Conservation (phyloP, 2,113 vertebrate species). For the Leptobrachium leishanense region DNA sequence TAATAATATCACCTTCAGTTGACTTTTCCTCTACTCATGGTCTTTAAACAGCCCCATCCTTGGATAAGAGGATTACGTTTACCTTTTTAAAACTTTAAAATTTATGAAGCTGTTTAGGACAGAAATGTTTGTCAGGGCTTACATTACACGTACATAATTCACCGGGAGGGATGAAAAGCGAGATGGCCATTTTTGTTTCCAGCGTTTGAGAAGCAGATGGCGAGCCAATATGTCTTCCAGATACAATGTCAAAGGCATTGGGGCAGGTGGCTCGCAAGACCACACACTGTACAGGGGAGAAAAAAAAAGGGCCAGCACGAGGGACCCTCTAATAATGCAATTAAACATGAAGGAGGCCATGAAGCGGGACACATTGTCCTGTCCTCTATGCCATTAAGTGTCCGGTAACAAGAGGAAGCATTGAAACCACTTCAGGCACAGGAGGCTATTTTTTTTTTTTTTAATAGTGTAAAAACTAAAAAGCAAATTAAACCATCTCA, state of each 20-base stretch:
- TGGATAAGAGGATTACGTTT: too few species aligned
- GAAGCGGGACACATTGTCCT: conserved; percentile 17
- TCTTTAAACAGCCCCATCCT: too few species aligned
- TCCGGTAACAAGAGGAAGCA: too few species aligned
- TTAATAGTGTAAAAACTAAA: too few species aligned
- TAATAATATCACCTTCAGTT: too few species aligned
- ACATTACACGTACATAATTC: conserved; percentile 24
- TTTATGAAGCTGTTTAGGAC: background rate
- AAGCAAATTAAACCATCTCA: too few species aligned
- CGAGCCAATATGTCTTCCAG: conserved; percentile 31
- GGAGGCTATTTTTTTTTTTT: too few species aligned
- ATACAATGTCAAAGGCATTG: conserved; percentile 18
- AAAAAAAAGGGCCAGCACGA: too few species aligned
- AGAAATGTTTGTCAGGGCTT: conserved; percentile 19
- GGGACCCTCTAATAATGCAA: too few species aligned
- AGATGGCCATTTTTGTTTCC: conserved; percentile 4
- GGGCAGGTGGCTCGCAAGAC: background rate
- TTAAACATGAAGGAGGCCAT: background rate
- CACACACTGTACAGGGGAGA: background rate
- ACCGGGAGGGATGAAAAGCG: background rate
- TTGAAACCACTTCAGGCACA: too few species aligned
- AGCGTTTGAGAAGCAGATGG: conserved; percentile 32
- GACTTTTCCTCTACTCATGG: too few species aligned
- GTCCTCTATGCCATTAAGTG: background rate
- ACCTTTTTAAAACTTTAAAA: background rate